Conservation (phyloP, 1,140 invertebrate genomes). For the Cyclina sinensis region DNA sequence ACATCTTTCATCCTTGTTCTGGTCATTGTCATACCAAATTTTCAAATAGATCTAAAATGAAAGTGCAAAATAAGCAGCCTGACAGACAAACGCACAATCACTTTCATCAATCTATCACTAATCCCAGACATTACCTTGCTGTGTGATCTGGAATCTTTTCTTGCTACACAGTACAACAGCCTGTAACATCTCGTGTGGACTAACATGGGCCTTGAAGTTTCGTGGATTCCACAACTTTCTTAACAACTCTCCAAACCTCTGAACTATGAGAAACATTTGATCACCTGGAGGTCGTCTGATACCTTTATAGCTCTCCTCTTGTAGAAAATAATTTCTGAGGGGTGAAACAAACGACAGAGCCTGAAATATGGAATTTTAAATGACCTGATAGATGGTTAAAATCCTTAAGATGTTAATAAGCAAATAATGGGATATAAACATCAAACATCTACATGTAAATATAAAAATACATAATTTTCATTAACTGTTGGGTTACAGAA, state of each 20-base stretch:
- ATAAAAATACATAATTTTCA: no score
- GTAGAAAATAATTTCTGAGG: constrained; percentile 97
- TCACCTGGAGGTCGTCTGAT: constrained; percentile 96
- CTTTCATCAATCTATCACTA: not conserved
- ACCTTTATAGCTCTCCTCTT: constrained; percentile 96
- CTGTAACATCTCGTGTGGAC: constrained; percentile 99
- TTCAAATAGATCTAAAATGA: no score
- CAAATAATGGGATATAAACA: no score
- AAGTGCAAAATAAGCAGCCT: no score
- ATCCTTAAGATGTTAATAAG: no score
- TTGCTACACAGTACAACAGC: constrained; percentile 99
- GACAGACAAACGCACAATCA: not conserved
- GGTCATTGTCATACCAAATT: no score
- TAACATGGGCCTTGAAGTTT: constrained; percentile 99
- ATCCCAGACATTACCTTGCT: constrained; percentile 92
- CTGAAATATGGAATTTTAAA: constrained; percentile 87
- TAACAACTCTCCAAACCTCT: constrained; percentile 98
- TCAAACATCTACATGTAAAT: no score
- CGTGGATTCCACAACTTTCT: constrained; percentile 99
- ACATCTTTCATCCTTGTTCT: no score
- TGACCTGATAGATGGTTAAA: no score
- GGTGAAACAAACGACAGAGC: constrained; percentile 97
- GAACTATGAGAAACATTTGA: constrained; percentile 93
- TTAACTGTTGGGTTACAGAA: no score
- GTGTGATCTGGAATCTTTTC: constrained; percentile 99